Conservation (phyloP, 1,140 invertebrate genomes). For the Dermatophagoides farinae region DNA sequence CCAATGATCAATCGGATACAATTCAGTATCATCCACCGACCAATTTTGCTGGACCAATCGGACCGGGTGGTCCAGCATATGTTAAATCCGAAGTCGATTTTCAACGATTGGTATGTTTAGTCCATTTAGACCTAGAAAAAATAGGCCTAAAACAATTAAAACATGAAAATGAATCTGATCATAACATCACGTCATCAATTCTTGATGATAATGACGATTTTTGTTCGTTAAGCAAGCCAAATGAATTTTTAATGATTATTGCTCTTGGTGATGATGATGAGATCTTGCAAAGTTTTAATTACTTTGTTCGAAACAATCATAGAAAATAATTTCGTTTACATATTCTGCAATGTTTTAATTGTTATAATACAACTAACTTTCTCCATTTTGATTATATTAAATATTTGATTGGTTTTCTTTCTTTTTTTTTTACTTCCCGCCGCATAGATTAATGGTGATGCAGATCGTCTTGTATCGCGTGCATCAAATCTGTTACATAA, state of each 20-base stretch:
- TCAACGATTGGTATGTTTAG: conserved; percentile 15
- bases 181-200: no score
- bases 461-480: neutral
- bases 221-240: no score
- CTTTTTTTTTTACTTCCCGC: neutral
- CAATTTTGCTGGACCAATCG: neutral
- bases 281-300: no score
- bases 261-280: no score
- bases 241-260: no score
- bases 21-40: conserved; percentile 4
- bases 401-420: neutral
- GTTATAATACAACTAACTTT: neutral
- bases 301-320: no score
- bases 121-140: neutral
- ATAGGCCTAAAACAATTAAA: neutral
- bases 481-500: conserved; percentile 20
- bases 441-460: conserved; percentile 7
- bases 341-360: neutral
- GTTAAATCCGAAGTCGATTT: conserved; percentile 16
- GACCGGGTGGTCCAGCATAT: conserved; percentile 1
- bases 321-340: no score
- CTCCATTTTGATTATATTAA: neutral
- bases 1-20: no score
- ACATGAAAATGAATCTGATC: no score
- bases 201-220: no score